These are phyloP conservation scores for Pyrrhia umbra DNA, from an alignment of 2,888 invertebrate species.

Conservation along the genomic window DNA sequence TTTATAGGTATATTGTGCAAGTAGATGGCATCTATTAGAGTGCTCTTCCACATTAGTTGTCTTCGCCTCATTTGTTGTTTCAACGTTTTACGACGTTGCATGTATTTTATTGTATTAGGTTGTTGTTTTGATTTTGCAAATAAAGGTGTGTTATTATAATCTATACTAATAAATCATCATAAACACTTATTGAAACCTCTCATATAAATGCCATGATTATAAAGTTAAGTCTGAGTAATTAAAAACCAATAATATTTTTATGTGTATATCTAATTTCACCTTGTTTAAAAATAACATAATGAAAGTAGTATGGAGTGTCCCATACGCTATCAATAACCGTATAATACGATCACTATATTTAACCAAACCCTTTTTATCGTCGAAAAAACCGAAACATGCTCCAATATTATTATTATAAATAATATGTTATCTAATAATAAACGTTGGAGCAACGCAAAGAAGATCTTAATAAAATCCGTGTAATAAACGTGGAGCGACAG, in stretches of 20 bases:
- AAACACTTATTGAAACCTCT: too few species aligned
- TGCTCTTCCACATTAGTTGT: neutral
- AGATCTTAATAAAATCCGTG: constrained; percentile 72
- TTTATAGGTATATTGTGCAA: neutral
- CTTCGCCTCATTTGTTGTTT: too few species aligned
- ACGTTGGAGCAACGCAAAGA: constrained; percentile 56
- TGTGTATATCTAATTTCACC: neutral
- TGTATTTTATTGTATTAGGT: too few species aligned
- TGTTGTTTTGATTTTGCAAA: too few species aligned
- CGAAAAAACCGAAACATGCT: constrained; percentile 56
- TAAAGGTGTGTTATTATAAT: too few species aligned
- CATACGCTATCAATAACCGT: constrained; percentile 46
- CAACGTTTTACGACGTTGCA: too few species aligned
- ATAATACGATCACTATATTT: constrained; percentile 47
- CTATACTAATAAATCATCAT: too few species aligned
- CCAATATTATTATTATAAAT: constrained; percentile 55
- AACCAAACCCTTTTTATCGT: constrained; percentile 53
- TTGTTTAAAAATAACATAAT: constrained; percentile 3
- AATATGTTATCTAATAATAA: constrained; percentile 60
- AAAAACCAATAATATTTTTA: neutral
- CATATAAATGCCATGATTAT: too few species aligned
- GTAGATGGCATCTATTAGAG: neutral
- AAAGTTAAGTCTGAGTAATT: neutral
- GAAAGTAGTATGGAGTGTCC: constrained; percentile 35
- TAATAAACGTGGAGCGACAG: constrained; percentile 72